Conservation (phyloP, 2,113 vertebrate species). For the Saiga tatarica region DNA sequence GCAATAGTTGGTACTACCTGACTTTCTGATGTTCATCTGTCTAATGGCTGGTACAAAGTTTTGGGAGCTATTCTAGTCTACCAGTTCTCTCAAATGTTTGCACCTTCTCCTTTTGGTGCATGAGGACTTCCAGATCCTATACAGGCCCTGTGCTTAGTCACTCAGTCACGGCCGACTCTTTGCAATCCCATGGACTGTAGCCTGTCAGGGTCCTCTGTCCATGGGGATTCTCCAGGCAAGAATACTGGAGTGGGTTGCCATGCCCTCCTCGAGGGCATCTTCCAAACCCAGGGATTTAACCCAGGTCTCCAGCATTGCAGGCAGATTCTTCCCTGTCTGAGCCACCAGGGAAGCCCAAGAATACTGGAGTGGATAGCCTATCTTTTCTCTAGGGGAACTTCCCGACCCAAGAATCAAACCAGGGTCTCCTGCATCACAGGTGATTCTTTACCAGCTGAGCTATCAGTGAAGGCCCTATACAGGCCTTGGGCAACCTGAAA, state of each 20-base stretch:
- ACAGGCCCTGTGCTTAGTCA: background rate
- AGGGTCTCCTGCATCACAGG: background rate
- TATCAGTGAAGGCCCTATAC: background rate
- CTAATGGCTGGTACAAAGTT: background rate
- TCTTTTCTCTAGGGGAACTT: background rate
- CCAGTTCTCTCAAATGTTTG: constrained; percentile 9
- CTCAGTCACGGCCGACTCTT: background rate
- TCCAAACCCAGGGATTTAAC: background rate
- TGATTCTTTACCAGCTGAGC: background rate
- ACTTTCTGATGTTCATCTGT: background rate
- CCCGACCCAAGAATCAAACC: background rate
- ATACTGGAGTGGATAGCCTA: background rate
- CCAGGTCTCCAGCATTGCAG: background rate
- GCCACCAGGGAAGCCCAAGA: background rate
- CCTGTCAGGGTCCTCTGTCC: background rate
- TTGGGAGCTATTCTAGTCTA: background rate
- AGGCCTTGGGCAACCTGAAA: background rate
- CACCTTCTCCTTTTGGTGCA: background rate
- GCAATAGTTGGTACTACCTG: background rate
- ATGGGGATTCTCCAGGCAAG: background rate
- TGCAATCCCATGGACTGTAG: background rate
- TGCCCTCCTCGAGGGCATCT: background rate
- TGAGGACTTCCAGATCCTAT: background rate
- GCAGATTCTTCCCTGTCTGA: background rate
- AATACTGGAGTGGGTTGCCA: background rate